Base-by-base conservation (phyloP, 2,113 vertebrate species). In the Microtus montanus region DNA sequence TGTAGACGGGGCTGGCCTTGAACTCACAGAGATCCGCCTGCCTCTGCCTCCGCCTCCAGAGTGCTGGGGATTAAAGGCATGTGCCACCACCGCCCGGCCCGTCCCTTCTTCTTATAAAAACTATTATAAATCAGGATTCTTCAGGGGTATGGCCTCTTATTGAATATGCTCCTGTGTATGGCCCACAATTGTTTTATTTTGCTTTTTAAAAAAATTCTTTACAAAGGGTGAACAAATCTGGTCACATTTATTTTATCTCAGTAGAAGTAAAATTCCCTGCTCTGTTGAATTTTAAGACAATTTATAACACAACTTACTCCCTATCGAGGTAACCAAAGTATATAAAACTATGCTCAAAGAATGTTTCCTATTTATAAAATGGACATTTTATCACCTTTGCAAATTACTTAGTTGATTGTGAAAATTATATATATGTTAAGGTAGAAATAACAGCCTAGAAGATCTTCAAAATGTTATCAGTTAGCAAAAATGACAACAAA, bases 341-440 rank as follows among this genome's bases (percentile, higher is more conserved):
- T 74, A 63, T 63, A 89, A 74, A 75, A 61, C 52, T 75, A 66
- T 68, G n/a, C 30, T 89, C 30, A 54, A 73, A 58, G 58, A 70
- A 4, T 7, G 54, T 92, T 87, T 95, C 2, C 19, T 80, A 14
- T 66, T 94, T 9, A 71, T 89, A 94, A 90, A 95, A 63, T 79
- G n/a, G n/a, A 79, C 35, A 63, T 90, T 54, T 84, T 87, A 74
- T 79, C 35, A 92, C 11, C 68, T 58, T 78, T 92, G 6, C 26
- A 91, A 89, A 83, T 78, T 44, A 52, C 17, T 58, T 17, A 90
- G 5, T 33, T 90, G 35, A 64, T 83, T 91, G 4, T 89, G 38
- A 86, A 84, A 89, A 79, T 35, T 44, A 54, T 74, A 61, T 0
- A 83, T 1, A 49, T 79, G 10, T 90, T 74, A 74, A 38, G 24